phyloP scores from a whole-genome alignment of 2,797 vertebrate species.

The Poecilia picta region DNA sequence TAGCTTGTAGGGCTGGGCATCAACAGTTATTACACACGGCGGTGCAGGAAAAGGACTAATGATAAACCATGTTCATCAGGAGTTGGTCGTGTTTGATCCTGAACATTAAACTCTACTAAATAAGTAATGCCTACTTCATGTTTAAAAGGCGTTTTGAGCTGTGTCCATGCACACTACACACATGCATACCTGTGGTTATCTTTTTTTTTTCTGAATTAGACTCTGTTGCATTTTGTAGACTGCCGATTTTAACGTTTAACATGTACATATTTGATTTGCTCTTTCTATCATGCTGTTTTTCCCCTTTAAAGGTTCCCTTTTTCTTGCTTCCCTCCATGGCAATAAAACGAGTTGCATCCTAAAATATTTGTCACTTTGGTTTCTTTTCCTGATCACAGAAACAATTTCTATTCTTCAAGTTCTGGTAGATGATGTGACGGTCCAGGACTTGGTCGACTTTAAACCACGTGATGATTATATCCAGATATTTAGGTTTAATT shows the following conservation, averaged over 20 bases:
- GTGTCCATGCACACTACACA: constrained; percentile 12
- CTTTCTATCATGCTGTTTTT: constrained; percentile 37
- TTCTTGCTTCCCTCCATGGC: constrained; percentile 35
- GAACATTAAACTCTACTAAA: constrained; percentile 24
- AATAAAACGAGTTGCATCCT: constrained; percentile 52
- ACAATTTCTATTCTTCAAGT: neutral
- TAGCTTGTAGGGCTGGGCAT: constrained; percentile 23
- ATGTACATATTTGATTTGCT: constrained; percentile 63
- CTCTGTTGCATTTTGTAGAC: constrained; percentile 38
- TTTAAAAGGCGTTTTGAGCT: constrained; percentile 11
- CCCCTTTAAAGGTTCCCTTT: constrained; percentile 32
- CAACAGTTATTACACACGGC: constrained; percentile 6
- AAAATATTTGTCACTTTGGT: neutral
- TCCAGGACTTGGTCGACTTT: neutral
- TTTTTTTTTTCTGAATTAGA: constrained; percentile 46
- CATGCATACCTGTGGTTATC: constrained; percentile 9
- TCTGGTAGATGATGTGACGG: neutral
- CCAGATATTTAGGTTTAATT: neutral
- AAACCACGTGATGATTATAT: neutral
- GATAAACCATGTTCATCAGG: constrained; percentile 2
- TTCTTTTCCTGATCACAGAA: neutral
- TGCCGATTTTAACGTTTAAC: constrained; percentile 33
- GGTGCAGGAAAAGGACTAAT: constrained; percentile 16
- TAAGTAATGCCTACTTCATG: constrained; percentile 11
- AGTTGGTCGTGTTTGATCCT: constrained; percentile 18